phyloP scores from a whole-genome alignment of 2,888 invertebrate genomes.

The Phanerotoma sp. region DNA sequence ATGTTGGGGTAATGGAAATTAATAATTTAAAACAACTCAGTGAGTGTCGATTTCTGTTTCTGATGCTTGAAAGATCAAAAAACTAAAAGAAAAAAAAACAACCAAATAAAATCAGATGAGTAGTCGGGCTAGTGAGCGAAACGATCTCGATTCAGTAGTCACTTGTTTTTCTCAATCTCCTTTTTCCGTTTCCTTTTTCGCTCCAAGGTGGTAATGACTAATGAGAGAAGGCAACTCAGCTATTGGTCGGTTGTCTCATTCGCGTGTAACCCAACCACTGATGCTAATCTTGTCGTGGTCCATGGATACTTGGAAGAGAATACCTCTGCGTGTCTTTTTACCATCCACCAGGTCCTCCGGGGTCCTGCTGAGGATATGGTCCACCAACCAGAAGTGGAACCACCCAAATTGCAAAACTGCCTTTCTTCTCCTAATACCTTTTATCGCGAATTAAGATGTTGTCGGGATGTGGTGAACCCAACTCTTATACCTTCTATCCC shows the following conservation, averaged over 20 bases:
- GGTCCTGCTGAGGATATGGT: slow-evolving; percentile 10
- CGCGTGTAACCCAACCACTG: slow-evolving; percentile 50
- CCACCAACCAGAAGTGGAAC: slow-evolving; percentile 21
- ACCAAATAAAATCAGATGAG: slow-evolving; percentile 9
- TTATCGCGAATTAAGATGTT: slow-evolving; percentile 47
- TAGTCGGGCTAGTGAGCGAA: slow-evolving; percentile 26
- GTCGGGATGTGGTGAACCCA: slow-evolving; percentile 32
- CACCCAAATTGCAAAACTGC: slow-evolving; percentile 35
- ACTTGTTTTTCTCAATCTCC: slow-evolving; percentile 10
- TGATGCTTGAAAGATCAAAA: too few species aligned
- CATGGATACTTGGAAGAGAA: slow-evolving; percentile 45
- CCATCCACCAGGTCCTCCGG: slow-evolving; percentile 29
- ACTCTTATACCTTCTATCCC: too few species aligned
- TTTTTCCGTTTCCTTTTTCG: slow-evolving; percentile 15
- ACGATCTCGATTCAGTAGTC: slow-evolving; percentile 34
- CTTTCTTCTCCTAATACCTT: slow-evolving; percentile 44
- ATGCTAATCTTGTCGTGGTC: slow-evolving; percentile 51
- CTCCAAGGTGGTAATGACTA: slow-evolving; percentile 42
- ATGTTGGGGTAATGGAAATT: too few species aligned
- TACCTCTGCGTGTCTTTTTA: slow-evolving; percentile 34
- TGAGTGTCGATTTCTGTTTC: too few species aligned
- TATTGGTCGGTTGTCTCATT: slow-evolving; percentile 40
- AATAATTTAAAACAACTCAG: too few species aligned
- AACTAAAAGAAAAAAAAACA: too few species aligned
- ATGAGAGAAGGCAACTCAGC: slow-evolving; percentile 38